phyloP scores from a whole-genome alignment of 2,797 vertebrate species.

The Onychomys arenicola region DNA sequence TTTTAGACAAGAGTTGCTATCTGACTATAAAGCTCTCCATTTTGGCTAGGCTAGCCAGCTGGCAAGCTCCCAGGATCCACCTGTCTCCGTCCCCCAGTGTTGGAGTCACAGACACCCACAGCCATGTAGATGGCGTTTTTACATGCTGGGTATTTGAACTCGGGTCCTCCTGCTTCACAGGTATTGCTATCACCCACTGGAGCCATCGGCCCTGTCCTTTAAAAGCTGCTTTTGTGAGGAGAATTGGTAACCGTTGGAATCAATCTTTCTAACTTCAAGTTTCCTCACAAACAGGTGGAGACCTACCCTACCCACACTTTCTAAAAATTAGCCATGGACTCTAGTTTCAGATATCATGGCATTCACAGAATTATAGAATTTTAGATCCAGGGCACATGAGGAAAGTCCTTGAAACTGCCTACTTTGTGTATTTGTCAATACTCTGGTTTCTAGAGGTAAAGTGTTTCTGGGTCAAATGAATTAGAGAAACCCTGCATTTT shows the following conservation, averaged over 20 bases:
- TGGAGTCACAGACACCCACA: neutral
- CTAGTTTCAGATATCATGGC: neutral
- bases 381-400: neutral
- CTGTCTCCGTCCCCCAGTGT: too few species aligned
- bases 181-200: neutral
- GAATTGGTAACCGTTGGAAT: neutral
- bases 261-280: neutral
- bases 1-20: neutral
- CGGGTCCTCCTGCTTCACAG: neutral
- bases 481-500: neutral
- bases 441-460: neutral
- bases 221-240: conserved; percentile 4
- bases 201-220: neutral
- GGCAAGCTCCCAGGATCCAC: neutral
- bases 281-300: conserved; percentile 24
- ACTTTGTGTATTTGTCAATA: neutral
- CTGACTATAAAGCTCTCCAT: neutral
- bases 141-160: neutral
- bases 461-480: neutral
- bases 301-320: neutral
- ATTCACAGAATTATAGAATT: conserved; percentile 12
- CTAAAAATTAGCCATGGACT: neutral
- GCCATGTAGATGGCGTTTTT: neutral
- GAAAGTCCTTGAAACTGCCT: neutral
- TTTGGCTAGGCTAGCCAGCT: neutral